Evolutionary conservation across 2,888 invertebrate genomes (phyloP).

Genomic region (Dryomyza anilis): DNA sequence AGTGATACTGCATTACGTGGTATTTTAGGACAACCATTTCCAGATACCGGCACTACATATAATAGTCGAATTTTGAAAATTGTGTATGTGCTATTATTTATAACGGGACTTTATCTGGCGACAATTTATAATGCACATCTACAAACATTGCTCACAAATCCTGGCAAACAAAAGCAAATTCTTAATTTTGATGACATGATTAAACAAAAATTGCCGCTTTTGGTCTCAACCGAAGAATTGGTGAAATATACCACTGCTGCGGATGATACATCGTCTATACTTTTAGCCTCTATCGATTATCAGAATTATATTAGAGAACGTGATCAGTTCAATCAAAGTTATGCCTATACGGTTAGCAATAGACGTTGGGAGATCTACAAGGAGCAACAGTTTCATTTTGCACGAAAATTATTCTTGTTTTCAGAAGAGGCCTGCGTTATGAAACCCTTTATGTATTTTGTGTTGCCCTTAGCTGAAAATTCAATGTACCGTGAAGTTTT

Average conservation of each 20-base stretch:
- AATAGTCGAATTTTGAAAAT: conserved; percentile 18
- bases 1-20: conserved; percentile 43
- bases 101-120: conserved; percentile 39
- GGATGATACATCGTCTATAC: neutral
- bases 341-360: conserved; percentile 38
- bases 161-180: conserved; percentile 39
- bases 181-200: conserved; percentile 37
- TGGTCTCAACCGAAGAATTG: conserved; percentile 22
- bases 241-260: neutral
- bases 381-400: conserved; percentile 42
- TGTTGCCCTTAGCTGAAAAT: conserved; percentile 36
- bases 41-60: neutral
- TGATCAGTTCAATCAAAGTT: conserved; percentile 38
- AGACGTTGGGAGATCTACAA: conserved; percentile 39
- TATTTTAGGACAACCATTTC: conserved; percentile 41
- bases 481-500: conserved; percentile 39
- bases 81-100: conserved; percentile 37
- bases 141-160: conserved; percentile 42
- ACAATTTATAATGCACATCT: conserved; percentile 41
- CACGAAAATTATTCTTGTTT: conserved; percentile 39
- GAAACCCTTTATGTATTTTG: neutral
- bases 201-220: conserved; percentile 26
- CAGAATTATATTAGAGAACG: conserved; percentile 30
- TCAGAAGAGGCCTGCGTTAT: conserved; percentile 39
- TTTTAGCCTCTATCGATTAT: conserved; percentile 11